phyloP scores from a whole-genome alignment of 2,888 invertebrate genomes.

The Micoletzkya japonica region DNA sequence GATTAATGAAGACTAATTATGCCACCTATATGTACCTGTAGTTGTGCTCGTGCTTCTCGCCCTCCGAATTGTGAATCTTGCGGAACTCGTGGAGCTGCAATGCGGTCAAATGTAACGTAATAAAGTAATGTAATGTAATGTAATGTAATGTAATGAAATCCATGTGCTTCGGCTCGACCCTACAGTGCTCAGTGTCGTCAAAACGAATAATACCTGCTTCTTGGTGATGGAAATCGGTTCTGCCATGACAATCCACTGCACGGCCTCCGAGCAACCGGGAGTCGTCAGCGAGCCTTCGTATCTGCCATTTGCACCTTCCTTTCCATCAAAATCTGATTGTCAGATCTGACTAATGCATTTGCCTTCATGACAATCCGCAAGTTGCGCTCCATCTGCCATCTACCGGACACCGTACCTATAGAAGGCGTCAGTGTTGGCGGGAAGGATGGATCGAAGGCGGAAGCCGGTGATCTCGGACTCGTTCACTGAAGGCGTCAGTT shows the following conservation, averaged over 20 bases:
- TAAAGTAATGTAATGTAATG: too few species aligned
- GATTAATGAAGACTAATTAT: too few species aligned
- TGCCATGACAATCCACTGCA: conserved; percentile 61
- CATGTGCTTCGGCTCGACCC: too few species aligned
- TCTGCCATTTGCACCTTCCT: too few species aligned
- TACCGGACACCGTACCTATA: neutral
- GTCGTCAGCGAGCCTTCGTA: conserved; percentile 63
- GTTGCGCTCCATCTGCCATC: too few species aligned
- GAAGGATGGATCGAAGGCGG: neutral
- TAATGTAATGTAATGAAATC: too few species aligned
- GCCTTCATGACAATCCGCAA: too few species aligned
- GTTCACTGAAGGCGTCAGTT: neutral
- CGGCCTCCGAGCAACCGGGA: conserved; percentile 57
- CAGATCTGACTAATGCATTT: too few species aligned
- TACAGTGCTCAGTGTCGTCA: too few species aligned
- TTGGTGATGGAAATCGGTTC: conserved; percentile 56
- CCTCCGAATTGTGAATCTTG: conserved; percentile 33
- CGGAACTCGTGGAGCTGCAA: conserved; percentile 45
- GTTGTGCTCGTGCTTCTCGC: conserved; percentile 43
- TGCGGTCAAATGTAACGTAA: too few species aligned
- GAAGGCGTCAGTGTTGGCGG: neutral
- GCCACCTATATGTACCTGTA: conserved; percentile 57
- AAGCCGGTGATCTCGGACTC: neutral
- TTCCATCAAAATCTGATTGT: too few species aligned
- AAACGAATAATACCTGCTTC: conserved; percentile 41